phyloP scores from a whole-genome alignment of 2,888 invertebrate genomes.

The Scaptomyza caliginosa region DNA sequence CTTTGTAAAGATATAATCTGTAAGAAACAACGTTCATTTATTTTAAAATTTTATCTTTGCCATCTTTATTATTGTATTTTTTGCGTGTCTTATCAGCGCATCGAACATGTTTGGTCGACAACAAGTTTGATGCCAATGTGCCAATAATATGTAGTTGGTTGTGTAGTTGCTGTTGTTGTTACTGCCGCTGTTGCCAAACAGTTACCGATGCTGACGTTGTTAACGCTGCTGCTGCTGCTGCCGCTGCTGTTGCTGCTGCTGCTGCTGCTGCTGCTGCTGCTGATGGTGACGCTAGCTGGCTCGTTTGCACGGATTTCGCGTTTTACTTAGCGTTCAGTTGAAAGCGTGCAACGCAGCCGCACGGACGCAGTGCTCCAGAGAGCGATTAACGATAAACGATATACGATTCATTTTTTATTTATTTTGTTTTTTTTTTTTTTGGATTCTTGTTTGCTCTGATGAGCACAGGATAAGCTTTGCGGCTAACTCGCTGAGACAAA shows the following conservation, averaged over 20 bases:
- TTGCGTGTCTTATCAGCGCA: slow-evolving; percentile 54
- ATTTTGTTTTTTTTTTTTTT: slow-evolving; percentile 14
- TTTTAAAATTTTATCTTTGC: neutral
- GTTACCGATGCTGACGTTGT: slow-evolving; percentile 31
- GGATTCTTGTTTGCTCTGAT: slow-evolving; percentile 17
- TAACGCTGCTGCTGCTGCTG: slow-evolving; percentile 19
- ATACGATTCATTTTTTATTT: slow-evolving; percentile 8
- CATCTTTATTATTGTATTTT: neutral
- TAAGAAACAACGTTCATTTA: too few relatives aligned
- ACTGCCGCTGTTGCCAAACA: slow-evolving; percentile 51
- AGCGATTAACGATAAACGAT: slow-evolving; percentile 37
- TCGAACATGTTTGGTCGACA: slow-evolving; percentile 61
- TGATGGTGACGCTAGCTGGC: slow-evolving; percentile 12
- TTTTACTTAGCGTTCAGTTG: slow-evolving; percentile 70
- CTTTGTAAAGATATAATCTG: too few relatives aligned
- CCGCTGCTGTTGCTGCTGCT: slow-evolving; percentile 21
- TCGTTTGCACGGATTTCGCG: slow-evolving; percentile 69
- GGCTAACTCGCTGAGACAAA: slow-evolving; percentile 8
- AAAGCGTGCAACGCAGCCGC: slow-evolving; percentile 77
- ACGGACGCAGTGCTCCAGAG: slow-evolving; percentile 62
- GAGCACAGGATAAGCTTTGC: slow-evolving; percentile 36
- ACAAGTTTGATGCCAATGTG: slow-evolving; percentile 63
- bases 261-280: slow-evolving; percentile 34
- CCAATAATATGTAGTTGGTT: slow-evolving; percentile 63
- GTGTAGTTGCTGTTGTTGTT: slow-evolving; percentile 29